These are phyloP conservation scores for Lepidochitona cinerea DNA, from an alignment of 2,888 invertebrate genomes.

Conservation along the genomic window DNA sequence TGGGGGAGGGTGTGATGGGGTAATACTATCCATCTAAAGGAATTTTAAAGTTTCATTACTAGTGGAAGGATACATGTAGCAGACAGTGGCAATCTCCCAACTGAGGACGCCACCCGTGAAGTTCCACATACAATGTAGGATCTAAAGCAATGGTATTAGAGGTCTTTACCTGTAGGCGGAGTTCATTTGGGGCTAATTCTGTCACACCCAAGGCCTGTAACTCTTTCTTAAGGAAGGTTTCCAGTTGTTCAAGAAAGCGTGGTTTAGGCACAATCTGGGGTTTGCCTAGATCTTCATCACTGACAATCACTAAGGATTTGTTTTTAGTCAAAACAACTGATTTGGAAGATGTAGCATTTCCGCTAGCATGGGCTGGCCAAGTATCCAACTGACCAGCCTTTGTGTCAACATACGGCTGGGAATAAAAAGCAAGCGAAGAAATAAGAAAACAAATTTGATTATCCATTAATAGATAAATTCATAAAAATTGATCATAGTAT, in stretches of 20 bases:
- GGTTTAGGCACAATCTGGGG: slow-evolving; percentile 67
- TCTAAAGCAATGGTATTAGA: too few relatives aligned
- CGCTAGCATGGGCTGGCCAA: slow-evolving; percentile 71
- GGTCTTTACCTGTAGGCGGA: slow-evolving; percentile 67
- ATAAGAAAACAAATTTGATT: too few relatives aligned
- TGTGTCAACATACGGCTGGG: slow-evolving; percentile 65
- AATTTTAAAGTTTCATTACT: not conserved
- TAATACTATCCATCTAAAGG: too few relatives aligned
- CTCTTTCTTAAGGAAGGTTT: slow-evolving; percentile 68
- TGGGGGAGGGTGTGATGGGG: too few relatives aligned
- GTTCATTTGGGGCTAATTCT: slow-evolving; percentile 64
- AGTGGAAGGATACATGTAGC: not conserved
- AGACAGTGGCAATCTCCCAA: too few relatives aligned
- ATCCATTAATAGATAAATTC: too few relatives aligned
- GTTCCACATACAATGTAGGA: too few relatives aligned
- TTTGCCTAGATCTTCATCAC: slow-evolving; percentile 63
- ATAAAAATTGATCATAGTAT: too few relatives aligned
- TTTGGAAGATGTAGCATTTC: slow-evolving; percentile 52
- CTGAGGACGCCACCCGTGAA: too few relatives aligned
- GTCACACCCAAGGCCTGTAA: slow-evolving; percentile 62
- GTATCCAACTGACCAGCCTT: slow-evolving; percentile 66
- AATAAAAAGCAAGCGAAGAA: not conserved
- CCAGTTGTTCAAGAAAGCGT: slow-evolving; percentile 68
- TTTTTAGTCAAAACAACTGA: slow-evolving; percentile 62
- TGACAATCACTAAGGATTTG: slow-evolving; percentile 61